Percentiles rank a stretch among this genome's conserved stretches.
These are phyloP conservation scores for Anoplolepis gracilipes DNA, from an alignment of 1,140 invertebrate species.

Conservation along the genomic window DNA sequence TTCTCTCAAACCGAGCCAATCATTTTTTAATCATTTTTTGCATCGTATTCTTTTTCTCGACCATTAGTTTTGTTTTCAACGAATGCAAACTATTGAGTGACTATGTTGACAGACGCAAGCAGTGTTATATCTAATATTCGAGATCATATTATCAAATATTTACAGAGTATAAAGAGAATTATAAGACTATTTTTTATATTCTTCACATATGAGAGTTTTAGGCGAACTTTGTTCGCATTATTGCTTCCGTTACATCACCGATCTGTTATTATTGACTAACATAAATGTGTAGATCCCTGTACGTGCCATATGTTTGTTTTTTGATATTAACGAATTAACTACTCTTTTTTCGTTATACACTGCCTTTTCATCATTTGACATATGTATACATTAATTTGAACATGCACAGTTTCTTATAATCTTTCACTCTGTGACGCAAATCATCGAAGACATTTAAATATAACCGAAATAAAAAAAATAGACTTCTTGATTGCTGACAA, in stretches of 20 bases:
- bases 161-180: neutral
- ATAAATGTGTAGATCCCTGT: too few species aligned
- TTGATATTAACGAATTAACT: constrained; percentile 13
- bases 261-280: neutral
- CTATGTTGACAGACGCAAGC: neutral
- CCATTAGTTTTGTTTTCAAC: neutral
- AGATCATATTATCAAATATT: constrained; percentile 3
- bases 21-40: neutral
- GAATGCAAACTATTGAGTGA: neutral
- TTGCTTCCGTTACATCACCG: constrained; percentile 6
- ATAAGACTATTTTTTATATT: neutral
- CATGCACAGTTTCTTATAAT: neutral
- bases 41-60: constrained; percentile 17
- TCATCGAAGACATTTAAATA: neutral
- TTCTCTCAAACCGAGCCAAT: neutral
- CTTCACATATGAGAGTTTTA: constrained; percentile 10
- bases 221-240: constrained; percentile 17
- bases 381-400: neutral
- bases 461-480: neutral
- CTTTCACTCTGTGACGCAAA: neutral
- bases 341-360: neutral
- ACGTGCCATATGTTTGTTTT: constrained; percentile 25
- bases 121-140: neutral
- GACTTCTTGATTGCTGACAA: neutral
- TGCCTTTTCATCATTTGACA: neutral